These are phyloP conservation scores for Corvus hawaiiensis DNA, from an alignment of 2,113 vertebrate species.

Conservation along the genomic window DNA sequence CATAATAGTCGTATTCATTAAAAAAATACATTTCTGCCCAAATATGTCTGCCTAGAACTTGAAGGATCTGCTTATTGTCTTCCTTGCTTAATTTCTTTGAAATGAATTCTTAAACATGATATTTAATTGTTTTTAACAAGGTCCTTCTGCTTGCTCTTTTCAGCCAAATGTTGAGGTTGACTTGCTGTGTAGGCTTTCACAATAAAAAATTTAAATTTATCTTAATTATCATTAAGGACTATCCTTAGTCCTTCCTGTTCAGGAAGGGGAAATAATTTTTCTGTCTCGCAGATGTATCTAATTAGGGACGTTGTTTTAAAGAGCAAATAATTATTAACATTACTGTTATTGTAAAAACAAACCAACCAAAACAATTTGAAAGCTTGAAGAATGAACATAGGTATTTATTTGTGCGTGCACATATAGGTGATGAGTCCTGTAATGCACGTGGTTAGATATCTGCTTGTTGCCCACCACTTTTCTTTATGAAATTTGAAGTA, in stretches of 20 bases:
- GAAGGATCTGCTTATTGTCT: neutral
- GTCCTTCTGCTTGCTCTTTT: neutral
- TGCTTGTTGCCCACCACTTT: neutral
- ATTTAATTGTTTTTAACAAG: neutral
- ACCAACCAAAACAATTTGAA: neutral
- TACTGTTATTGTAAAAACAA: neutral
- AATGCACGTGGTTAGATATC: neutral
- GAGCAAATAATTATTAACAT: neutral
- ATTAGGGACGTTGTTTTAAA: neutral
- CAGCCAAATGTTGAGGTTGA: neutral
- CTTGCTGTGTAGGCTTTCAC: neutral
- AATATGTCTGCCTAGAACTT: neutral
- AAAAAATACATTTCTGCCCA: neutral
- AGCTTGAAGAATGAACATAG: neutral
- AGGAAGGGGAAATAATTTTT: neutral
- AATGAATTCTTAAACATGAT: neutral
- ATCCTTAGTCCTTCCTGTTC: neutral
- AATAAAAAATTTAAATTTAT: neutral
- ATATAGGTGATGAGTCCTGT: neutral
- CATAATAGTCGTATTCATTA: neutral
- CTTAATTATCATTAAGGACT: neutral
- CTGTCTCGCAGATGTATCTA: neutral
- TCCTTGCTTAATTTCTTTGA: neutral
- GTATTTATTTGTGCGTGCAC: neutral
- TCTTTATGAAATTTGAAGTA: neutral